Evolutionary conservation across 2,113 vertebrate species (phyloP).

Genomic region (Tyto alba): DNA sequence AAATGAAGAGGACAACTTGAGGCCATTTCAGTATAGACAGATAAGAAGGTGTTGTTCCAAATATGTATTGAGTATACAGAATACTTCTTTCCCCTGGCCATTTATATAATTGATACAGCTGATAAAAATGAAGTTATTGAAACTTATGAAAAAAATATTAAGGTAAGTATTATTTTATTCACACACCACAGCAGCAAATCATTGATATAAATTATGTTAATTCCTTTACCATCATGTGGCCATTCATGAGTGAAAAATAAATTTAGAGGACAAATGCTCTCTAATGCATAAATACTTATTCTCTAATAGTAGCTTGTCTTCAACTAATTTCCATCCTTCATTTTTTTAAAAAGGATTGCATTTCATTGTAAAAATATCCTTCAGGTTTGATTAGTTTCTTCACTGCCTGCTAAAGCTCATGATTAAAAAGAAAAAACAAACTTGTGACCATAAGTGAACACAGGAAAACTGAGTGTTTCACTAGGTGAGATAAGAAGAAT

Average conservation of each 20-base stretch:
- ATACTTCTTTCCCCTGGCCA: background rate
- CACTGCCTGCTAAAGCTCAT: background rate
- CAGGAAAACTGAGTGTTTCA: background rate
- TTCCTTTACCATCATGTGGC: background rate
- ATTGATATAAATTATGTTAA: slow-evolving; percentile 18
- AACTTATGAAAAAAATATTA: background rate
- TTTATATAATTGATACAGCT: background rate
- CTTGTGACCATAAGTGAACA: background rate
- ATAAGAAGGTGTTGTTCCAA: background rate
- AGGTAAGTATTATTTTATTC: background rate
- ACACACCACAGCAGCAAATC: background rate
- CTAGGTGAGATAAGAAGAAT: background rate
- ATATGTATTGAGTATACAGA: background rate
- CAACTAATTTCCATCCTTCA: background rate
- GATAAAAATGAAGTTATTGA: background rate
- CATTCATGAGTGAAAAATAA: slow-evolving; percentile 44
- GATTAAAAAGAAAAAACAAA: background rate
- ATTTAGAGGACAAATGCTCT: background rate
- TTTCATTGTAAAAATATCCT: background rate
- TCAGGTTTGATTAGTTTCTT: background rate
- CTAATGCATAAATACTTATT: background rate
- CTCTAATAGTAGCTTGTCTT: background rate
- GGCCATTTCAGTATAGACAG: background rate
- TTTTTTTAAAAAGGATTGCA: background rate
- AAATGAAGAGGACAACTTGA: background rate